Percentiles rank a stretch among this genome's conserved stretches.
Evolutionary conservation across 1,140 invertebrate genomes (phyloP).

Genomic region (Aporrectodea caliginosa): DNA sequence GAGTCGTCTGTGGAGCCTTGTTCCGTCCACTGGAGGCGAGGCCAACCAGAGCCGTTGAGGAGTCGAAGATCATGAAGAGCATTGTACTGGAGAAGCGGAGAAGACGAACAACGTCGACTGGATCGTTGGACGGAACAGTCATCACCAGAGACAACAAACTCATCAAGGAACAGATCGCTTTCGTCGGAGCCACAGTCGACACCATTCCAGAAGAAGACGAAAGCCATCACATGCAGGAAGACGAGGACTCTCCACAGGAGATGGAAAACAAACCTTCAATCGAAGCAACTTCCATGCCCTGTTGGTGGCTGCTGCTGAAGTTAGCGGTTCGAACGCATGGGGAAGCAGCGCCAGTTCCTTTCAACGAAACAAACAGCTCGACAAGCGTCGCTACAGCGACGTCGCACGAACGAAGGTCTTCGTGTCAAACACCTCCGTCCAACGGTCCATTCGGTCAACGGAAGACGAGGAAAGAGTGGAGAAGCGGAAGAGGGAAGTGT

Average conservation of each 20-base stretch:
- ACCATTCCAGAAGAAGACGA: not conserved
- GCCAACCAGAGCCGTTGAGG: not conserved
- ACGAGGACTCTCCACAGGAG: not conserved
- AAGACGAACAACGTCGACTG: not conserved
- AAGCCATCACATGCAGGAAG: not conserved
- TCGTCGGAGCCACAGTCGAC: not conserved
- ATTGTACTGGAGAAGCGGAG: not conserved
- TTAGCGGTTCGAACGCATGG: not conserved
- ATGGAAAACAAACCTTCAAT: not conserved
- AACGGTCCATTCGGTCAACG: not conserved
- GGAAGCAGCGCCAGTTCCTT: not conserved
- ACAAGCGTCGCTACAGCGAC: not conserved
- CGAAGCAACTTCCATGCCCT: no score
- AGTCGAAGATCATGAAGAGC: not conserved
- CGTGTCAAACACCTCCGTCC: not conserved
- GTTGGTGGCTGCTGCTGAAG: not conserved
- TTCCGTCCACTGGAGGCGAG: slow-evolving; percentile 16
- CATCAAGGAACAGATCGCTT: slow-evolving; percentile 25
- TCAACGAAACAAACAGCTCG: not conserved
- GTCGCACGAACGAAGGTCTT: not conserved
- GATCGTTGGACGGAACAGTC: slow-evolving; percentile 51
- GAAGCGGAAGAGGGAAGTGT: slow-evolving; percentile 55
- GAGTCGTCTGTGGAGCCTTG: slow-evolving; percentile 25
- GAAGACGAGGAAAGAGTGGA: not conserved
- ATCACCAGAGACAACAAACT: slow-evolving; percentile 54